Evolutionary conservation across 2,797 vertebrate species (phyloP), one percentile per base, ranked within the genome.

Genomic region (Eupleurogrammus muticus): DNA sequence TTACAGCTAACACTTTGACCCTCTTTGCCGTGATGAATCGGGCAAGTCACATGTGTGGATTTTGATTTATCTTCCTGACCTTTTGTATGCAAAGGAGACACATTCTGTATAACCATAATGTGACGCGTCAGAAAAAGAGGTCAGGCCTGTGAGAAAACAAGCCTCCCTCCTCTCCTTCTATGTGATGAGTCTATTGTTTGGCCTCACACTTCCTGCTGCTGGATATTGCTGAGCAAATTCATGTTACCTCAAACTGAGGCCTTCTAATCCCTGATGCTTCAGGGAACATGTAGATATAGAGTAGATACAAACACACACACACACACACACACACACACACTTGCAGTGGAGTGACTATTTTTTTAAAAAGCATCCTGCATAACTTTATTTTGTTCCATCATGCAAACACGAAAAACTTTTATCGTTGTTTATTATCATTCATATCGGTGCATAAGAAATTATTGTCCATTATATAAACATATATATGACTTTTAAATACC

Each of bases 31-130:
- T 94, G 93, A 95, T 95, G 92, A 94, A 94, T 94, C 90, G 85
- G 70, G 69, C 46, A 20, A 92, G 89, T 93, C 90, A 81, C 40
- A 38, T 80, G 87, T 85, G 86, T 60, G 55, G 88, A 90, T 90
- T 86, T 90, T 93, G 94, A 95, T 94, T 93, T 94, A 94, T 94
- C 91, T 93, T 70, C 84, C 89, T 92, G 93, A 95, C 94, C 94
- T 95, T 95, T 94, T 87, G 89, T 92, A 94, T 94, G 94, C 93
- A 94, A 94, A 94, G 89, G 87, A 94, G 92, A 93, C 84, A 76
- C 79, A 58, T 90, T 91, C 75, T 77, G 88, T 91, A 83, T 62
- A 86, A 83, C 88, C 81, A 75, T 92, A 94, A 94, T 93, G 91
- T 92, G 92, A 93, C 89, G 87, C 71, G 75, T 88, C 90, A 90